Conservation (phyloP, 2,113 vertebrate species). For the Lates calcarifer region DNA sequence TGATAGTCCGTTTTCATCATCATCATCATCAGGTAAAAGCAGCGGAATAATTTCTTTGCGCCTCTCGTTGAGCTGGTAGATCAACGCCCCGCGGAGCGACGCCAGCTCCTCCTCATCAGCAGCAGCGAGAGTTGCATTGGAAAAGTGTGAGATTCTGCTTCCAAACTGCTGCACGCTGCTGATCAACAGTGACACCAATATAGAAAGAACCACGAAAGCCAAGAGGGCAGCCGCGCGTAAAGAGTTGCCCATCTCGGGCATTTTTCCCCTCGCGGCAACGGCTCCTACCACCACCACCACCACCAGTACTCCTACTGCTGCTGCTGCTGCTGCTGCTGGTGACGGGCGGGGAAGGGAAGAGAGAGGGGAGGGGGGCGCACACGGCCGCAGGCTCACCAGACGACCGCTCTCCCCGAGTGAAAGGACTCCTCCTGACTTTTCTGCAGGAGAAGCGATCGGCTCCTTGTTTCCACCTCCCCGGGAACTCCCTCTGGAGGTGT, state of each 20-base stretch:
- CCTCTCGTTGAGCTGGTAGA: constrained; percentile 77
- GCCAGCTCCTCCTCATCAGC: constrained; percentile 60
- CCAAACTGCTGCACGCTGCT: constrained; percentile 82
- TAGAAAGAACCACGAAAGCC: constrained; percentile 79
- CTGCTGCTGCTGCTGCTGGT: no score
- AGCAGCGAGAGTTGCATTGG: constrained; percentile 49
- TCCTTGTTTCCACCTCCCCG: constrained; percentile 74
- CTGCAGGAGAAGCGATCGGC: constrained; percentile 51
- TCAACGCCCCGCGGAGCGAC: constrained; percentile 67
- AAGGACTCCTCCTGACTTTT: constrained; percentile 35
- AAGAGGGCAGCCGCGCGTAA: constrained; percentile 79
- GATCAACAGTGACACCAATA: constrained; percentile 78
- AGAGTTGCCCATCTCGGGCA: constrained; percentile 78
- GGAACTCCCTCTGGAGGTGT: constrained; percentile 83
- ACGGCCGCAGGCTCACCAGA: constrained; percentile 33
- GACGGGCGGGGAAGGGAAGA: neutral
- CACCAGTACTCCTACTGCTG: no score
- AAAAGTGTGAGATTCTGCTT: constrained; percentile 43
- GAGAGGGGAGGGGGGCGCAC: neutral
- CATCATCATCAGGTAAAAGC: constrained; percentile 48
- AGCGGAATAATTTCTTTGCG: constrained; percentile 81
- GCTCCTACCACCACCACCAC: no score
- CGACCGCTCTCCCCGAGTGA: constrained; percentile 35
- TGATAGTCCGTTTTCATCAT: neutral
- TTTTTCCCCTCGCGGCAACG: constrained; percentile 47